Evolutionary conservation across 2,888 invertebrate genomes (phyloP), one percentile per base, ranked within the genome.

Genomic region (Aradus depressus): DNA sequence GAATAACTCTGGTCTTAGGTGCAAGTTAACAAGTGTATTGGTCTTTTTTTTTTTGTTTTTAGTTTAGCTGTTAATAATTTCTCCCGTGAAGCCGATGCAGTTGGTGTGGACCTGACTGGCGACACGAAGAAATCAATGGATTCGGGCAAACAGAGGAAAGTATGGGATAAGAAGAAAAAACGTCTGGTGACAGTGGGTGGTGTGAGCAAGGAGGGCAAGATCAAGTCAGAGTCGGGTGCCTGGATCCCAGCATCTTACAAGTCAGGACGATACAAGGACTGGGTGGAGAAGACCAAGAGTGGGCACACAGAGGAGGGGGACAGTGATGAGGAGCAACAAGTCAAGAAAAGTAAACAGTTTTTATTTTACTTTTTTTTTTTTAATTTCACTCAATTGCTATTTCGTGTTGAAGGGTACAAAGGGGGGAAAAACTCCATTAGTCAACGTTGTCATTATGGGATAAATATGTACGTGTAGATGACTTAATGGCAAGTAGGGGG

Each of bases 91-190:
- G 91, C 88, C 1, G 75, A 77, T 39, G 76, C 76, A 21, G 87
- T 82, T 0, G 79, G 85, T 60, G 71, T 97, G 58, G 95, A 96
- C 65, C 68, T 97, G 60, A 77, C 78, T 6, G 87, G 81, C 6
- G 93, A 93, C 69, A 84, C 84, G 55, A 79, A 79, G 39, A 80
- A 81, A 22, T 70, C 70, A 1, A 71, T 77, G 53, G 74, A 77
- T 26, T 56, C 58, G 34, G 50, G 53, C 19, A 51, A 56, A 43
- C 56, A 58, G 4, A 58, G 55, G 41, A 79, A 81, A 64, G 81
- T 80, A 65, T 95, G 97, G 97, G 96, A 97, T 72, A 76, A 92
- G 43, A 91, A 92, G 66, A 83, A 87, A 68, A 97, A 96, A 76
- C 95, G 90, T 72, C 93, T 91, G 82, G 82, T 97, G 26, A 75